A percentile compares a stretch with the other conserved stretches of the same genome.
phyloP scores from a whole-genome alignment of 2,888 invertebrate species.

The Alentia gelatinosa region DNA sequence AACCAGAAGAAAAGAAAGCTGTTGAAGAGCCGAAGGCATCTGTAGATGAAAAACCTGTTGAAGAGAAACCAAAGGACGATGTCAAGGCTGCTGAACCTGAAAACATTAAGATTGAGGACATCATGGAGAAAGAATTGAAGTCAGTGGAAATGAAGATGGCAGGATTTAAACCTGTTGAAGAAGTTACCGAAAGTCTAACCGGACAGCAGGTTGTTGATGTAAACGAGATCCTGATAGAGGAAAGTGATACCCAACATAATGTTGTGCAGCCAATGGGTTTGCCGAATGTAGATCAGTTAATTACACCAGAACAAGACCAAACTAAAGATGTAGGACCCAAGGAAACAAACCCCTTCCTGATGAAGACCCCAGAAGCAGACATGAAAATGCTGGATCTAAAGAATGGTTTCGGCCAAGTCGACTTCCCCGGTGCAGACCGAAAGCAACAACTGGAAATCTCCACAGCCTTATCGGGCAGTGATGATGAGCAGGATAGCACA shows the following conservation, averaged over 20 bases:
- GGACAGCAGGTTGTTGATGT: not conserved
- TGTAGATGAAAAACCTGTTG: not conserved
- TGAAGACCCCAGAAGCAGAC: conserved; percentile 30
- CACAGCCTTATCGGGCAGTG: not conserved
- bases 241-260: not conserved
- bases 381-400: conserved; percentile 6
- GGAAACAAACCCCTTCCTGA: conserved; percentile 43
- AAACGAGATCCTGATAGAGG: not conserved
- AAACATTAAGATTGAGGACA: not conserved
- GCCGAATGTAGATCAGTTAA: not conserved
- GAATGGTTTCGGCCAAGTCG: not conserved
- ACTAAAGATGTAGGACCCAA: not conserved
- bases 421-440: not conserved
- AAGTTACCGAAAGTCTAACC: not conserved
- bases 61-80: not conserved
- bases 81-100: not conserved
- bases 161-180: not conserved
- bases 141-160: conserved; percentile 2
- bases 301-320: not conserved
- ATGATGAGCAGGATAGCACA: not conserved
- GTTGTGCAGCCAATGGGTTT: conserved; percentile 23
- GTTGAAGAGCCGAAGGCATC: not conserved
- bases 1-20: not conserved
- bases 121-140: conserved; percentile 17
- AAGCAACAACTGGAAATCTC: not conserved